phyloP scores from a whole-genome alignment of 1,140 invertebrate genomes.

The Paraescarpia echinospica region DNA sequence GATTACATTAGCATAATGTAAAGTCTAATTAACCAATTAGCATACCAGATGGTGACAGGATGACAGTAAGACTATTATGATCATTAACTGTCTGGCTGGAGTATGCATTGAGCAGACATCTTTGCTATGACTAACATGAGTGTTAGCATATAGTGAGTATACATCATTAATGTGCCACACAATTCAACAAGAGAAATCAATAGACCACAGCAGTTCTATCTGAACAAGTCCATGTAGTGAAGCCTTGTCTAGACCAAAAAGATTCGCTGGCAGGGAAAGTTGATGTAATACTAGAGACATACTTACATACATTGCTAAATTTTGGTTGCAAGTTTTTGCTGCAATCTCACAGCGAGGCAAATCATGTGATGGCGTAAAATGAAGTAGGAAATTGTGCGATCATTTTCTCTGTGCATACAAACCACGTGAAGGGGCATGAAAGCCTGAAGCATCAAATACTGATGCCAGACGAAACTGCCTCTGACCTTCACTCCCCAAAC shows the following conservation, averaged over 20 bases:
- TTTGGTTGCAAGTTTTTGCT: no score
- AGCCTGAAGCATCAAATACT: no score
- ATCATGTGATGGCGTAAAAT: no score
- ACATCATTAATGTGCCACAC: neutral
- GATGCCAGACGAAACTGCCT: no score
- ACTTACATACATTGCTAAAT: no score
- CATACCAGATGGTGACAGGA: neutral
- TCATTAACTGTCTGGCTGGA: neutral
- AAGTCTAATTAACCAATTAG: neutral
- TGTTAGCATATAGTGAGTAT: neutral
- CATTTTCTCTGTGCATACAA: no score
- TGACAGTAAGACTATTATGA: neutral
- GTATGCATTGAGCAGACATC: neutral
- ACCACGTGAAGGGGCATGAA: no score
- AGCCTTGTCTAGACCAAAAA: neutral
- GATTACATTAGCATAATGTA: neutral
- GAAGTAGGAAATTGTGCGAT: no score
- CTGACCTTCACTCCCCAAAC: no score
- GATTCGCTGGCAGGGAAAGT: neutral
- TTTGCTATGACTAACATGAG: neutral
- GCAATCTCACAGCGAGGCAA: no score
- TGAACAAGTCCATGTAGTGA: neutral
- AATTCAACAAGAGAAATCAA: neutral
- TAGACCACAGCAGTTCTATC: neutral
- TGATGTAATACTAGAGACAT: neutral